These are phyloP conservation scores for Drosophila guanche DNA, from an alignment of 1,140 invertebrate genomes.

Conservation along the genomic window DNA sequence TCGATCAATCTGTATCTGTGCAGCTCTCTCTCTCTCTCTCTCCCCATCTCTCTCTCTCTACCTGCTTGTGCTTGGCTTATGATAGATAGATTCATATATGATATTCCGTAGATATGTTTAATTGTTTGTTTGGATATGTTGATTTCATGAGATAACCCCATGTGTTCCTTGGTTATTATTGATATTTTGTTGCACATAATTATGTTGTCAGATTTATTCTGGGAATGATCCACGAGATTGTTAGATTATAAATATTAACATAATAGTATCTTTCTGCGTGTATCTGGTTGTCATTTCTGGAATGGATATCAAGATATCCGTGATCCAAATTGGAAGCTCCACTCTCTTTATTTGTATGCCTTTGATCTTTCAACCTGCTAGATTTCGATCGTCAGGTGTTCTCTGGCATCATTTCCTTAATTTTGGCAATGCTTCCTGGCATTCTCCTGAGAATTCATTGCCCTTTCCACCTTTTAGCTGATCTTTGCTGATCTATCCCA, in stretches of 20 bases:
- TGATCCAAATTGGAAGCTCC: neutral
- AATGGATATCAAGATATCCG: neutral
- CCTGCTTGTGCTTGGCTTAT: slow-evolving; percentile 34
- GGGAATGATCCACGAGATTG: slow-evolving; percentile 8
- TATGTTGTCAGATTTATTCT: slow-evolving; percentile 58
- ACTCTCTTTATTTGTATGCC: slow-evolving; percentile 1
- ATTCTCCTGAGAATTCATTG: neutral
- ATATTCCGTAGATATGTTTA: slow-evolving; percentile 35
- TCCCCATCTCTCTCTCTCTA: slow-evolving; percentile 9
- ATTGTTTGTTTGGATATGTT: slow-evolving; percentile 74
- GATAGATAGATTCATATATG: slow-evolving; percentile 36
- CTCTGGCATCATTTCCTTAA: slow-evolving; percentile 11
- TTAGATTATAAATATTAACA: neutral
- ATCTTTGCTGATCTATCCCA: slow-evolving; percentile 12
- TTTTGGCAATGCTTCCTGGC: neutral
- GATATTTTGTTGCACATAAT: slow-evolving; percentile 52
- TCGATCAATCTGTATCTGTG: slow-evolving; percentile 68
- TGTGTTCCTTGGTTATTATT: slow-evolving; percentile 47
- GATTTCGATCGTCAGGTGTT: neutral
- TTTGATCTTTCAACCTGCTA: slow-evolving; percentile 8
- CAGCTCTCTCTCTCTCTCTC: slow-evolving; percentile 10
- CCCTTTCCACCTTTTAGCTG: slow-evolving; percentile 10
- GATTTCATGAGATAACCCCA: slow-evolving; percentile 60
- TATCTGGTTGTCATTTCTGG: neutral
- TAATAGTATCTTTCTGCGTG: neutral